A percentile compares a stretch with the other conserved stretches of the same genome.
These are phyloP conservation scores for Acrocephalus kingi DNA, from an alignment of 2,113 vertebrate genomes.

Conservation along the genomic window DNA sequence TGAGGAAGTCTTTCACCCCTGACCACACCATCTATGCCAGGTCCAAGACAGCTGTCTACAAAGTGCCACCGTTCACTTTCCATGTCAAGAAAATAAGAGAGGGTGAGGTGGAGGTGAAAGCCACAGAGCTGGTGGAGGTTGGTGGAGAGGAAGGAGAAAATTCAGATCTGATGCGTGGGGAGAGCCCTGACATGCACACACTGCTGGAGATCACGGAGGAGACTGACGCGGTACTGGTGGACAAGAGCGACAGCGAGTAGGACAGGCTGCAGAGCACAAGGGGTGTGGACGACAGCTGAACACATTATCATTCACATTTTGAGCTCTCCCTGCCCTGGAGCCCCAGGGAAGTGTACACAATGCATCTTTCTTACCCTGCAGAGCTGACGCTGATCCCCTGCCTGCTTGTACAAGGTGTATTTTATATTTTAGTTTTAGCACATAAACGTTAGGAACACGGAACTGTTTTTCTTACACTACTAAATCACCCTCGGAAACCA, in stretches of 20 bases:
- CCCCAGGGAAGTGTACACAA: neutral
- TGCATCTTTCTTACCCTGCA: conserved; percentile 9
- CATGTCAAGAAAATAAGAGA: conserved; percentile 97
- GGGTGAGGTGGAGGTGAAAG: conserved; percentile 86
- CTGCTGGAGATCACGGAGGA: conserved; percentile 90
- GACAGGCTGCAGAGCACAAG: neutral
- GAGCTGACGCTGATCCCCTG: neutral
- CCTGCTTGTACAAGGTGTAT: conserved; percentile 50
- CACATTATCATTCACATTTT: conserved; percentile 35
- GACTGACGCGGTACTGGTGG: conserved; percentile 83
- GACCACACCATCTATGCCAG: conserved; percentile 88
- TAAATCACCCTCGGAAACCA: conserved; percentile 42
- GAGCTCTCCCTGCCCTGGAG: conserved; percentile 45
- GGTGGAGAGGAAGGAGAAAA: conserved; percentile 79
- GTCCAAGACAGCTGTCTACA: conserved; percentile 92
- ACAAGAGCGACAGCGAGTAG: conserved; percentile 84
- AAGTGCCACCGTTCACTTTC: conserved; percentile 97
- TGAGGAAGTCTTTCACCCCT: conserved; percentile 93
- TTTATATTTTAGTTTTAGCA: conserved; percentile 65
- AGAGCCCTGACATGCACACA: conserved; percentile 83
- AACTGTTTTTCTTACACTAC: conserved; percentile 58
- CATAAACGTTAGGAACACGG: conserved; percentile 17
- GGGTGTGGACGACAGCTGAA: neutral
- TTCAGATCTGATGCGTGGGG: conserved; percentile 84
- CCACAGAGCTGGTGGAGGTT: conserved; percentile 88